Evolutionary conservation across 1,140 invertebrate genomes (phyloP).

Genomic region (Elymnias hypermnestra): DNA sequence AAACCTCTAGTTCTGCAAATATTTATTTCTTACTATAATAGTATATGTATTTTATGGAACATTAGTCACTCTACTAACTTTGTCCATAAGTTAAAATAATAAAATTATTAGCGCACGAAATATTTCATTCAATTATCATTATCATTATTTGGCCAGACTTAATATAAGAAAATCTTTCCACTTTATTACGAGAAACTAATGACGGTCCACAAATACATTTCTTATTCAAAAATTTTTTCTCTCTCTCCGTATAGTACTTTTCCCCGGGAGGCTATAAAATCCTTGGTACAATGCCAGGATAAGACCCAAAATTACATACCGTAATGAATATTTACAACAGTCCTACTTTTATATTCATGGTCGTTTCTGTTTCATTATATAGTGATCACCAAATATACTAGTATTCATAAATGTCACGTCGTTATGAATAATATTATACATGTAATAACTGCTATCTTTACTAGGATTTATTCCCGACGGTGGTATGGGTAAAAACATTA

Average conservation of each 20-base stretch:
- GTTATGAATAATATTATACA: background rate
- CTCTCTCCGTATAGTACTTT: conserved; percentile 8
- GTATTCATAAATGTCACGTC: background rate
- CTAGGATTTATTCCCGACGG: too few species aligned
- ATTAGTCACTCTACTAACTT: too few species aligned
- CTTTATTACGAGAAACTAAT: conserved; percentile 8
- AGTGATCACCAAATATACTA: background rate
- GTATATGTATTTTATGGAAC: too few species aligned
- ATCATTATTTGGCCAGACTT: background rate
- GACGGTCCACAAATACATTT: conserved; percentile 1
- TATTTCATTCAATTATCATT: conserved; percentile 4
- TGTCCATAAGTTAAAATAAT: too few species aligned
- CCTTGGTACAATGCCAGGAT: conserved; percentile 21
- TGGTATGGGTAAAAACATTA: too few species aligned
- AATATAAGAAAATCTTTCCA: conserved; percentile 1
- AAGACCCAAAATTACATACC: conserved; percentile 14
- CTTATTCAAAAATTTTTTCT: conserved; percentile 21
- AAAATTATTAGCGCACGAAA: too few species aligned
- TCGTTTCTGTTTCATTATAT: conserved; percentile 14
- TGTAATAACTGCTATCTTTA: background rate
- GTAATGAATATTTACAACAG: conserved; percentile 20
- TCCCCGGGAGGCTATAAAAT: conserved; percentile 15
- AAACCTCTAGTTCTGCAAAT: too few species aligned
- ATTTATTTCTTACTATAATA: too few species aligned
- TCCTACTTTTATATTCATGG: conserved; percentile 16